Conservation (phyloP, 1,140 invertebrate species). For the Bilobella aurantiaca region DNA sequence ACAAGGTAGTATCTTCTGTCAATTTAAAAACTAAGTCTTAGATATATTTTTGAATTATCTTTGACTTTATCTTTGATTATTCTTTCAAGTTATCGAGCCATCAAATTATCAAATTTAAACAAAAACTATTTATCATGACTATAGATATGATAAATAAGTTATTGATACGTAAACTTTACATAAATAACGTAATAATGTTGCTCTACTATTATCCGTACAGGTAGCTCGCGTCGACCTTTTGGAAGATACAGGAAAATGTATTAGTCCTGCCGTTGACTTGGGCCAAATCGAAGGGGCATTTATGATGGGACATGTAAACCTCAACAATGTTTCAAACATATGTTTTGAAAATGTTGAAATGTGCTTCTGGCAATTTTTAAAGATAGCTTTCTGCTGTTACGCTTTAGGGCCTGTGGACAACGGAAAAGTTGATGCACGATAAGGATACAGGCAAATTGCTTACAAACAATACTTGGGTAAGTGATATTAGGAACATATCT, state of each 20-base stretch:
- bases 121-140: no score
- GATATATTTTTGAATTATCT: not conserved
- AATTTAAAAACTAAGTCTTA: not conserved
- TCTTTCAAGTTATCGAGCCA: no score
- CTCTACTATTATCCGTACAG: not conserved
- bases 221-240: conserved; percentile 41
- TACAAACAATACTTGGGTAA: conserved; percentile 24
- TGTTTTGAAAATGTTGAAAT: not conserved
- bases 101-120: no score
- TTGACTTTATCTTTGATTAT: no score
- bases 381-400: not conserved
- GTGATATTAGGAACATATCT: no score
- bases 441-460: conserved; percentile 22
- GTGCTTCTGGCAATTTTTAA: no score
- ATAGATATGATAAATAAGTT: no score
- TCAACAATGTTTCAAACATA: not conserved
- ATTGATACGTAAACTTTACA: no score
- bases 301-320: conserved; percentile 15
- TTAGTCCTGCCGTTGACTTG: conserved; percentile 39
- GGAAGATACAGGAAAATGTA: conserved; percentile 41
- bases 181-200: not conserved
- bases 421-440: conserved; percentile 33
- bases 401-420: conserved; percentile 57
- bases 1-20: conserved; percentile 32
- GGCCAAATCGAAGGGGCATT: conserved; percentile 38